Conservation (phyloP, 2,888 invertebrate genomes). For the Orthosia incerta region DNA sequence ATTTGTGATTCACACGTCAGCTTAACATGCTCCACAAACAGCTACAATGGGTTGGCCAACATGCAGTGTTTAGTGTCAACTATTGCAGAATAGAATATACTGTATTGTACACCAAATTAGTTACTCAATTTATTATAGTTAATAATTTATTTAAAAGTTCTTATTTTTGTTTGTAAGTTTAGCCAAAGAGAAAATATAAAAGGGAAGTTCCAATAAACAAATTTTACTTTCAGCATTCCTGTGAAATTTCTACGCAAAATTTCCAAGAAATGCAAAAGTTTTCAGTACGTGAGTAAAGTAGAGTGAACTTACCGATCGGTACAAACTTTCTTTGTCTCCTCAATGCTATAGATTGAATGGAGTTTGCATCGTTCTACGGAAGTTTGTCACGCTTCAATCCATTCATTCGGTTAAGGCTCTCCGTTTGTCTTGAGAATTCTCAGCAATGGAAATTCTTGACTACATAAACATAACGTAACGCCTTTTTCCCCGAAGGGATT, state of each 20-base stretch:
- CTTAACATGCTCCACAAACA: slow-evolving; percentile 14
- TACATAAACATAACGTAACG: no score
- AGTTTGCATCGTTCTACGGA: slow-evolving; percentile 29
- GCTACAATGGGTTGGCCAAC: neutral
- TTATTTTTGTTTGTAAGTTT: neutral
- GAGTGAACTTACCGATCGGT: neutral
- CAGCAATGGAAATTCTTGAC: neutral
- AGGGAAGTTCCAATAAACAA: neutral
- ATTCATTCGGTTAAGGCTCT: neutral
- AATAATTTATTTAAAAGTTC: neutral
- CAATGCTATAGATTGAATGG: slow-evolving; percentile 29
- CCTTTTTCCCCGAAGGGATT: no score
- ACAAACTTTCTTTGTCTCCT: slow-evolving; percentile 40
- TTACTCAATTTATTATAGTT: no score
- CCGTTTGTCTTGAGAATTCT: neutral
- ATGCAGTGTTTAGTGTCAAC: no score
- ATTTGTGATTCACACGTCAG: slow-evolving; percentile 9
- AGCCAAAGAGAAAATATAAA: neutral
- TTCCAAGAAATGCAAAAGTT: slow-evolving; percentile 1
- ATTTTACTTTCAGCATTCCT: neutral
- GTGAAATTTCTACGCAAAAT: neutral
- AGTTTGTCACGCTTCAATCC: slow-evolving; percentile 18
- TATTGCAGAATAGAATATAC: no score
- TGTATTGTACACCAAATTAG: no score
- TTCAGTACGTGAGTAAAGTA: neutral